Evolutionary conservation across 2,888 invertebrate genomes (phyloP), one percentile per base, ranked within the genome.

Genomic region (Microplitis deprimator): DNA sequence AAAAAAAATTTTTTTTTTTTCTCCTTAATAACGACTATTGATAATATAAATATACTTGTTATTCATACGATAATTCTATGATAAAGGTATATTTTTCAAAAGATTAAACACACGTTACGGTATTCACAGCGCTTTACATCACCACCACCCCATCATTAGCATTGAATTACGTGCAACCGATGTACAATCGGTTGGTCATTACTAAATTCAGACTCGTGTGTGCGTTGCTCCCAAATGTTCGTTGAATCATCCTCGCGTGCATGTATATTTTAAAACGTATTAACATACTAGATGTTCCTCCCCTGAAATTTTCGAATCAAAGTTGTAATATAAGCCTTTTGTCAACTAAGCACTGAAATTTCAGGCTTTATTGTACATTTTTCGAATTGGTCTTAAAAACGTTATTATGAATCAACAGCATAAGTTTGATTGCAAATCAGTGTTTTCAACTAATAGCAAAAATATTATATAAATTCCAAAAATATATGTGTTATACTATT

Each of bases 221-320:
- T 75, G 70, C 38, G 13, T 50, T 50, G 62, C 69, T 64, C 41
- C 17, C 61, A 62, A 38, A 70, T 17, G 17, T 40, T 72, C 20
- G 80, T 77, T 81, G 81, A 80, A 81, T 81, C 81, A 82, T 83
- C 77, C 81, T 71, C 73, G 64, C 78, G 73, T 62, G 13, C 29
- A 41, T 29, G 29, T 29, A 29, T 29, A 29, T 29, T 29, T 29
- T 29, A 29, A 29, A 29, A 4, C 29, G 29, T 29, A 29, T 29
- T 29, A 29, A 29, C 29, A 29, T 29, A 29, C 3, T 29, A 29
- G 29, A 29, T 29, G 61, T 71, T 71, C 61, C 61, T 8, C 16
- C 71, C 71, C 29, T 20, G 13, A 60, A 29, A n/a, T 17, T 20
- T 70, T 10, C 13, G 38, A 13, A 29, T 38, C 70, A 70, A n/a